Evolutionary conservation across 2,797 vertebrate genomes (phyloP), one percentile per base, ranked within the genome.

Genomic region (Tangara arthus): DNA sequence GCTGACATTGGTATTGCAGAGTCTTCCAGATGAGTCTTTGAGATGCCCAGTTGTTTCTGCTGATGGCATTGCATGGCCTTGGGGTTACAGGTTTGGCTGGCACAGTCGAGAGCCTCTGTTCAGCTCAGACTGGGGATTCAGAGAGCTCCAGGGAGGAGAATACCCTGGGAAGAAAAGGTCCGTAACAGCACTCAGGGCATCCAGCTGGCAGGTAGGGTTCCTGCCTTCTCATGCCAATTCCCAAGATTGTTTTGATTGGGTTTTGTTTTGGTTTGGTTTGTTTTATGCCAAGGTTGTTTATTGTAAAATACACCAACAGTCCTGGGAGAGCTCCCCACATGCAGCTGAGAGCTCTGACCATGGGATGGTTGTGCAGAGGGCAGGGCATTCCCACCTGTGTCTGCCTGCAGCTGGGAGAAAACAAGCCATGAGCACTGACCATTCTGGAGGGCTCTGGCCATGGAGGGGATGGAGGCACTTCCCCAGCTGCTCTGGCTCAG

Each of bases 281-380:
- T 44, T 89, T 91, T 68, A 68, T 87, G 37, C 71, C 32, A 12
- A 10, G 68, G 28, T 7, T 87, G 44, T 94, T 93, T 93, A 55
- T 35, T 53, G 24, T 71, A 42, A 91, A 81, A 80, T 60, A 49
- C 24, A 12, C 19, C 37, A 92, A 15, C 56, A 68, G 17, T 35
- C 49, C 37, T 71, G 60, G 41, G 56, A 80, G 68, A 85, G 56
- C 71, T 89, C 71, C 60, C 32, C 82, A 63, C 84, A 28, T 2
- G 9, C 49, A 92, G 59, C 68, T 87, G 82, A 73, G 56, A 46
- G 44, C 64, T 87, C 56, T 85, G 91, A 60, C 78, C 82, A 50
- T 1, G 3, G 68, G 69, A 11, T 1, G 1, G 47, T 59, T 93
- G 63, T 89, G 82, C 60, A 85, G 66, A 85, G 71, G 78, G 71